phyloP scores from a whole-genome alignment of 2,113 vertebrate species.

The Chunga burmeisteri region DNA sequence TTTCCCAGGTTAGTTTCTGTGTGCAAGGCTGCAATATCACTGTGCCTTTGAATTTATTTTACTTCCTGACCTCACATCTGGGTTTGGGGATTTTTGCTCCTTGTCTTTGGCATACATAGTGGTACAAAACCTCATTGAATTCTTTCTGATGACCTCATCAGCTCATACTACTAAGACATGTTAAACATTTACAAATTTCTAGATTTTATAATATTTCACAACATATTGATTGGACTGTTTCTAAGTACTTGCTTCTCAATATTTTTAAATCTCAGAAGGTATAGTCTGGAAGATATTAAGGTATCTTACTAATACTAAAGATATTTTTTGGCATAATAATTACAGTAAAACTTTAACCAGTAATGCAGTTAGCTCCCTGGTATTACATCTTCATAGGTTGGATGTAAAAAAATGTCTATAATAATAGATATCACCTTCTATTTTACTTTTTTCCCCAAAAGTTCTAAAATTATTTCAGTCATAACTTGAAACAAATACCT shows the following conservation, averaged over 20 bases:
- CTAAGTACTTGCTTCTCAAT: background rate
- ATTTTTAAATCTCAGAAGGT: background rate
- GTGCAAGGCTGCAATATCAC: background rate
- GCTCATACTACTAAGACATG: background rate
- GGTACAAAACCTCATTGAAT: background rate
- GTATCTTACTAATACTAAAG: background rate
- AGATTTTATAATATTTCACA: background rate
- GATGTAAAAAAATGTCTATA: background rate
- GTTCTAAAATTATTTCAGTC: background rate
- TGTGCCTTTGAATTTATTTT: background rate
- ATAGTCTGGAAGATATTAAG: background rate
- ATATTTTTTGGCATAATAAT: background rate
- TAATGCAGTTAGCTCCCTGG: background rate
- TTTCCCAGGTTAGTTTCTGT: background rate
- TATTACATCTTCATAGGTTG: background rate
- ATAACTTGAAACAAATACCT: background rate
- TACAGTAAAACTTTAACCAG: background rate
- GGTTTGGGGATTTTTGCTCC: background rate
- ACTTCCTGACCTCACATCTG: background rate
- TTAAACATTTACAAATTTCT: background rate
- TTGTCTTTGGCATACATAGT: background rate
- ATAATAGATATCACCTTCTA: background rate
- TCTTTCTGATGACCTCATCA: background rate
- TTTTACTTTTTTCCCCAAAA: background rate
- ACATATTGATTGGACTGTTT: background rate